phyloP scores from a whole-genome alignment of 2,113 vertebrate genomes.

The Leptobrachium ailaonicum region DNA sequence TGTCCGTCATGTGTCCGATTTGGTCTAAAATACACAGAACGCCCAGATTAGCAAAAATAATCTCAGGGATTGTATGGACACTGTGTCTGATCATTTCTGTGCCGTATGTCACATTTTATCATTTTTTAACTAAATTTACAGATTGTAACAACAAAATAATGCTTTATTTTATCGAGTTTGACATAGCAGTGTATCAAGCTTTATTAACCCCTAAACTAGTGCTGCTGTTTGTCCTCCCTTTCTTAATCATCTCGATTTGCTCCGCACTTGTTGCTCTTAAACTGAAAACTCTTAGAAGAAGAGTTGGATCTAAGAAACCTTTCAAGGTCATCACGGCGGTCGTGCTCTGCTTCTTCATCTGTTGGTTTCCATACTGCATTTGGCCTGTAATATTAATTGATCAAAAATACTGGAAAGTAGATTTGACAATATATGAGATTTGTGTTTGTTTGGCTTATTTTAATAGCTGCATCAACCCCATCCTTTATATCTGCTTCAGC shows the following conservation, averaged over 20 bases:
- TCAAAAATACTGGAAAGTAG: too few relatives aligned
- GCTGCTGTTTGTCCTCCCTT: constrained; percentile 13
- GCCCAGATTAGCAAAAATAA: not conserved
- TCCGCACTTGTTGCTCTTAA: not conserved
- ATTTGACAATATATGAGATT: too few relatives aligned
- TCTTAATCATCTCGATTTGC: constrained; percentile 2
- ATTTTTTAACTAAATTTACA: not conserved
- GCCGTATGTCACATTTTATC: constrained; percentile 53
- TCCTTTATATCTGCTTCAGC: too few relatives aligned
- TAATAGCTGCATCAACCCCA: too few relatives aligned
- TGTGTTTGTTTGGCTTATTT: too few relatives aligned
- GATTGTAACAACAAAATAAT: not conserved
- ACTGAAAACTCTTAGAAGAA: not conserved
- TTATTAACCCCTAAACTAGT: too few relatives aligned
- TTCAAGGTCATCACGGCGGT: constrained; percentile 13
- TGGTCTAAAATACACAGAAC: constrained; percentile 91
- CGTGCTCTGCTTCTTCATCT: constrained; percentile 27
- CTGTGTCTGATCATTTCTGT: constrained; percentile 58
- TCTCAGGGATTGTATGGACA: not conserved
- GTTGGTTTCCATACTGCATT: constrained; percentile 26
- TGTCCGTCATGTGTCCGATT: constrained; percentile 83
- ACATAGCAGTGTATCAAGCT: too few relatives aligned
- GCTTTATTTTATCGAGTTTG: too few relatives aligned
- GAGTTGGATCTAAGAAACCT: not conserved
- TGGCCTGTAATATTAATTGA: not conserved